Evolutionary conservation across 2,113 vertebrate species (phyloP), one percentile per base, ranked within the genome.

Genomic region (Cheilinus undulatus): DNA sequence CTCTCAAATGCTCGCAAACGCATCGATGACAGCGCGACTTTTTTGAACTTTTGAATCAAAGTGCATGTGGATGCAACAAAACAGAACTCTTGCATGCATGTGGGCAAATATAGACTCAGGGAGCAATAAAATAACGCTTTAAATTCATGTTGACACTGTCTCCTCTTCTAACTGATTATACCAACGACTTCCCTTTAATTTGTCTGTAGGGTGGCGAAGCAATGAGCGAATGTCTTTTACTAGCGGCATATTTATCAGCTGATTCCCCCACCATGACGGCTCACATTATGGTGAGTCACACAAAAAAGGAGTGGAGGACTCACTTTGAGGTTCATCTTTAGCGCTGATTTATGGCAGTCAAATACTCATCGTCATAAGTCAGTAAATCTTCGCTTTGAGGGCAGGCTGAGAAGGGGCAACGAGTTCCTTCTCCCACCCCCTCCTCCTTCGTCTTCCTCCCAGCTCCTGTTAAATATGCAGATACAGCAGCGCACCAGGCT

Each of bases 391-490:
- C 77, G 62, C 76, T 75, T 68, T 56, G 61, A 73, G 57, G 52
- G 42, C 2, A 40, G 77, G 60, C n/a, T 1, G 65, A 56, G 50
- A 73, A 45, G 48, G 69, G 72, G 51, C 67, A 79, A 20, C 15
- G 57, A 48, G 86, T 80, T 80, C 45, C 23, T 71, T 67, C 7
- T 3, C 17, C 65, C 26, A 10, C 23, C 28, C 28, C 20, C 30
- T 7, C 42, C 42, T 19, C 40, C 40, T 15, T 15, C 38, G 8
- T 36, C 38, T 12, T 38, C 13, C 34, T 34, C 15, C 45, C 20
- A 7, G 2, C 72, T 66, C 32, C 78, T 77, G 67, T 70, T 86
- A 86, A 87, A 85, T 82, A 90, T 87, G 84, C 89, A 90, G 73
- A 88, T 86, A 66, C 63, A 70, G 78, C 82, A 60, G 76, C 14